Conservation (phyloP, 2,113 vertebrate genomes). For the Anser cygnoides region DNA sequence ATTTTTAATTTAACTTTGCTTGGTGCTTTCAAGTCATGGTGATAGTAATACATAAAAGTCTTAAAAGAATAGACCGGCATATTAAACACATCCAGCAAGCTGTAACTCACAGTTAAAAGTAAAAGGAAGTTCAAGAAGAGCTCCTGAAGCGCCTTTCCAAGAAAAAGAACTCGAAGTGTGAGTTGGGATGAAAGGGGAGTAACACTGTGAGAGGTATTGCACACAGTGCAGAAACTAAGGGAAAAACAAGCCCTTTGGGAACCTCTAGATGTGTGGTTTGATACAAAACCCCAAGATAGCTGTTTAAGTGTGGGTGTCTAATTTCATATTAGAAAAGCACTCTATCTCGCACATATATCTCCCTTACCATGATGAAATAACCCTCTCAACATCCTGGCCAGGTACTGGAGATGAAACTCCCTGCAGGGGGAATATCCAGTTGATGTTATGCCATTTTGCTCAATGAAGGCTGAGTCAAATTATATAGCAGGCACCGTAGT, state of each 20-base stretch:
- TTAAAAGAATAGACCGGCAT: background rate
- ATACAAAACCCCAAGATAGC: constrained; percentile 26
- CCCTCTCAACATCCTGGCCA: background rate
- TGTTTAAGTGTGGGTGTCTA: constrained; percentile 32
- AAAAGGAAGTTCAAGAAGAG: background rate
- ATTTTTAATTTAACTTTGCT: background rate
- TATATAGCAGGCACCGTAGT: background rate
- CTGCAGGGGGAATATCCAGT: constrained; percentile 8
- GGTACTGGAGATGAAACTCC: background rate
- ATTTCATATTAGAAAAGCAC: constrained; percentile 17
- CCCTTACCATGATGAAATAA: constrained; percentile 10
- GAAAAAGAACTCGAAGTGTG: background rate
- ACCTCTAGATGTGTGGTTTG: constrained; percentile 46
- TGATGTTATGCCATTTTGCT: background rate
- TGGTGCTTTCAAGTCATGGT: background rate
- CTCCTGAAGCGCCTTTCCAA: background rate
- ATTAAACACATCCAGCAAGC: background rate
- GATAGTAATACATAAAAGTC: background rate
- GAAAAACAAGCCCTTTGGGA: constrained; percentile 52
- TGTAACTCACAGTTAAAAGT: background rate
- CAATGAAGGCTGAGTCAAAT: background rate
- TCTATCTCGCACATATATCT: background rate
- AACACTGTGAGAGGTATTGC: background rate
- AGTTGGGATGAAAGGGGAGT: background rate
- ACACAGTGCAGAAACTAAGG: background rate